Base-by-base conservation (phyloP, 2,113 vertebrate species). In the Asarcornis scutulata region DNA sequence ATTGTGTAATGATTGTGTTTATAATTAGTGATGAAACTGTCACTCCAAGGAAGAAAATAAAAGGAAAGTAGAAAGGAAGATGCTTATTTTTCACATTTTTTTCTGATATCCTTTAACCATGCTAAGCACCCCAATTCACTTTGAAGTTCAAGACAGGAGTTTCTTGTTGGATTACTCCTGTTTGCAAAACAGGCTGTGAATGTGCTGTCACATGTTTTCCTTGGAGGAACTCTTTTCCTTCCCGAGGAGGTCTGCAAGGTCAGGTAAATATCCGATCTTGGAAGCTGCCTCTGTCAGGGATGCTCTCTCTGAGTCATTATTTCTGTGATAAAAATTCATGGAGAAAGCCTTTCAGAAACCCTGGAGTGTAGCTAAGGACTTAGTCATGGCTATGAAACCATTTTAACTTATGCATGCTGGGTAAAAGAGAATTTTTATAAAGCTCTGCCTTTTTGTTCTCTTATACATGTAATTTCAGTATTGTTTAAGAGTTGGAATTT, bases 141-240 rank as follows among this genome's bases (percentile, higher is more conserved):
- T 44, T 75, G 34, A 74, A 78, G 36, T 93, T 72, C 4, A 9
- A 53, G 85, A 58, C 27, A 1, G 17, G 42, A 38, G 29, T 77
- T 86, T 93, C 63, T 91, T 81, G 29, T 9, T 95, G 88, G 88
- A 73, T 71, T 79, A 74, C 48, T 91, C 7, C 85, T 73, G 32
- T 75, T 62, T 85, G 55, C 40, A 63, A 40, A 92, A 82, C 8
- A 12, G 58, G 20, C 91, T 91, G 62, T 88, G 60, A 89, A 86
- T 95, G 88, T 96, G 78, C 86, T 96, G 89, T 96, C 96, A 94
- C 9, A 8, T 96, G 96, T 97, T 96, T 98, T 97, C 92, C 94
- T 96, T 84, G 58, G 91, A 97, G 95, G 81, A 92, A 64, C 68
- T 82, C 12, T 1, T 91, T 98, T 98, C 98, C 97, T 98, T 98